These are phyloP conservation scores for Drosophila prostipennis DNA, from an alignment of 2,888 invertebrate genomes.

Conservation along the genomic window DNA sequence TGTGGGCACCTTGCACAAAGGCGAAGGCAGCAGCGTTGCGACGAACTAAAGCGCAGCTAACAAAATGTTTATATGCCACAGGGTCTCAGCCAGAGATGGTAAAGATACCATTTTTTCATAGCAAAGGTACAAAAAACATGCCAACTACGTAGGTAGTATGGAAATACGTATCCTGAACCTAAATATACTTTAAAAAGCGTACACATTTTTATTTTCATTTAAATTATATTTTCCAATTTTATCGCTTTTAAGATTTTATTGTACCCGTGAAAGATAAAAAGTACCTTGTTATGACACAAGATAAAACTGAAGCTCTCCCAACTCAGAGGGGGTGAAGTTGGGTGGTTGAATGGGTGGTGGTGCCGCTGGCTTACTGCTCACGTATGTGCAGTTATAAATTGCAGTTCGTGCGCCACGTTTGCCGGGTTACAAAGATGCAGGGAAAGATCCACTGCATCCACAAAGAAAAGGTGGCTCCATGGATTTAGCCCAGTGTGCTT, in stretches of 20 bases:
- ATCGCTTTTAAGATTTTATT: background rate
- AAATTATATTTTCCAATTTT: background rate
- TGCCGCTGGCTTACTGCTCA: conserved; percentile 46
- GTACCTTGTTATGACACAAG: background rate
- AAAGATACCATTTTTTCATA: background rate
- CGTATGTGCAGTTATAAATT: conserved; percentile 75
- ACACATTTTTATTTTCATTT: no score
- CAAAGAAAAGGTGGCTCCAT: conserved; percentile 8
- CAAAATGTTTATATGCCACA: conserved; percentile 71
- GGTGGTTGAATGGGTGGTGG: background rate
- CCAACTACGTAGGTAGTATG: background rate
- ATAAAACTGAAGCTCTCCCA: background rate
- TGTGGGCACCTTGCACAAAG: conserved; percentile 62
- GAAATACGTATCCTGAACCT: background rate
- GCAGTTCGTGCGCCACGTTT: conserved; percentile 68
- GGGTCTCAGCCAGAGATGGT: conserved; percentile 29
- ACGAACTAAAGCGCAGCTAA: conserved; percentile 65
- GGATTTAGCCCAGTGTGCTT: conserved; percentile 1
- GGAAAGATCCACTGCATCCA: conserved; percentile 6
- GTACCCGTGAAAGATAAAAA: background rate
- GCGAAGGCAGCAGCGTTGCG: no score
- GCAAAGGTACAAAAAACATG: background rate
- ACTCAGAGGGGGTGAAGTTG: background rate
- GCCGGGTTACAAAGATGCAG: conserved; percentile 28
- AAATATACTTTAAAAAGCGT: no score